These are phyloP conservation scores for Falco concolor DNA, from an alignment of 2,797 vertebrate genomes.

Conservation along the genomic window DNA sequence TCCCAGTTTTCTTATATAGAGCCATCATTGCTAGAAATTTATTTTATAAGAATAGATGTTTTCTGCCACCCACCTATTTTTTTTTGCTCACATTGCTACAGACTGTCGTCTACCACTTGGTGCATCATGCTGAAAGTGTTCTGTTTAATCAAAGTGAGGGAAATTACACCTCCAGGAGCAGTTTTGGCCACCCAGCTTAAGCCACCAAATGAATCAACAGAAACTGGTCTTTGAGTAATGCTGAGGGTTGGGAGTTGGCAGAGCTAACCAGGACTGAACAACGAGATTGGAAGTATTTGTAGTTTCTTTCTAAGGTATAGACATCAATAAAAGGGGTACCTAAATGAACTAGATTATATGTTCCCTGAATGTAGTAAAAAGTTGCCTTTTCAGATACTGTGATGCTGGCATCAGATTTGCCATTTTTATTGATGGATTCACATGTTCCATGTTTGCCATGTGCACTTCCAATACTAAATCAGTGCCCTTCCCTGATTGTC, in stretches of 20 bases:
- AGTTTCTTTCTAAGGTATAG: neutral
- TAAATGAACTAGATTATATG: neutral
- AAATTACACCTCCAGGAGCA: neutral
- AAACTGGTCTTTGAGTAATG: neutral
- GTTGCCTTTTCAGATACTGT: neutral
- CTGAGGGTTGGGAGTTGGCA: neutral
- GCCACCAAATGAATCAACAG: neutral
- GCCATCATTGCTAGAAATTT: neutral
- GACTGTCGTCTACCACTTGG: neutral
- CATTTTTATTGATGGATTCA: neutral
- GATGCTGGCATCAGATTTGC: neutral
- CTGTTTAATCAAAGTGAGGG: neutral
- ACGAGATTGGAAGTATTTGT: neutral
- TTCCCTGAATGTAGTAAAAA: neutral
- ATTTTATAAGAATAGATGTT: neutral
- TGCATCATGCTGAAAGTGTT: neutral
- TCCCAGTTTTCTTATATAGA: neutral
- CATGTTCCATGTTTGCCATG: accelerated
- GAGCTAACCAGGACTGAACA: neutral
- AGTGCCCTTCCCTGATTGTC: neutral
- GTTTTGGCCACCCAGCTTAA: neutral
- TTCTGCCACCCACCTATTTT: neutral
- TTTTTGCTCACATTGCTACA: neutral
- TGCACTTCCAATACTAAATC: neutral
- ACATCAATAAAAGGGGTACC: neutral